These are phyloP conservation scores for Parasteatoda tepidariorum DNA, from an alignment of 1,140 invertebrate species.

Conservation along the genomic window DNA sequence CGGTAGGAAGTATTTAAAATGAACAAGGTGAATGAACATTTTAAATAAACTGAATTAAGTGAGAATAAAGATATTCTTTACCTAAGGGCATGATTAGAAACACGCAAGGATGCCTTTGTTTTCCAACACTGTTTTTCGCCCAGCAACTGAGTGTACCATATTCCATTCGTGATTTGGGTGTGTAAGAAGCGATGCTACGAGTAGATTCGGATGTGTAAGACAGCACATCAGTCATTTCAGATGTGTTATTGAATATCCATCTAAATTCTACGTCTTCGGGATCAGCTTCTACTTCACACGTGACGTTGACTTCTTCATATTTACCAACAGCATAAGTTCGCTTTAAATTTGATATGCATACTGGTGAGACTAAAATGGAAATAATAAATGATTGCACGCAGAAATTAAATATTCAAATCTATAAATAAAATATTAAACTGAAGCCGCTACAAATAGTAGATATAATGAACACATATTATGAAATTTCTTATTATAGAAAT, in stretches of 20 bases:
- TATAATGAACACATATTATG: too few relatives aligned
- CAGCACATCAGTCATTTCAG: constrained; percentile 65
- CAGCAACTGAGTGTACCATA: constrained; percentile 89
- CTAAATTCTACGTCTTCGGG: constrained; percentile 82
- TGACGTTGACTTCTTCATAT: constrained; percentile 81
- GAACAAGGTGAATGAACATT: not conserved
- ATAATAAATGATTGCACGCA: too few relatives aligned
- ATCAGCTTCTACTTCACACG: constrained; percentile 88
- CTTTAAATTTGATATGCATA: constrained; percentile 81
- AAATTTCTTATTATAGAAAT: too few relatives aligned
- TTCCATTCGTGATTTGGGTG: constrained; percentile 83
- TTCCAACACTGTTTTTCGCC: constrained; percentile 83
- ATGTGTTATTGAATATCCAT: constrained; percentile 94
- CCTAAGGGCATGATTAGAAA: constrained; percentile 92
- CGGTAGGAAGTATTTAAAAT: too few relatives aligned
- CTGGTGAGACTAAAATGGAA: constrained; percentile 80
- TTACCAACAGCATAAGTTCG: constrained; percentile 83
- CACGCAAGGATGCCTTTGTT: constrained; percentile 80
- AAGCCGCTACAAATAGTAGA: too few relatives aligned
- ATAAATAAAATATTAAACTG: too few relatives aligned
- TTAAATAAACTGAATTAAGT: not conserved
- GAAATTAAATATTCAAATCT: too few relatives aligned
- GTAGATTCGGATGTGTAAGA: constrained; percentile 64
- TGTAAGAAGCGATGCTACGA: constrained; percentile 77
- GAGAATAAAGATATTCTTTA: constrained; percentile 70